Base-by-base conservation (phyloP, 2,113 vertebrate species). In the Ptyas mucosa region DNA sequence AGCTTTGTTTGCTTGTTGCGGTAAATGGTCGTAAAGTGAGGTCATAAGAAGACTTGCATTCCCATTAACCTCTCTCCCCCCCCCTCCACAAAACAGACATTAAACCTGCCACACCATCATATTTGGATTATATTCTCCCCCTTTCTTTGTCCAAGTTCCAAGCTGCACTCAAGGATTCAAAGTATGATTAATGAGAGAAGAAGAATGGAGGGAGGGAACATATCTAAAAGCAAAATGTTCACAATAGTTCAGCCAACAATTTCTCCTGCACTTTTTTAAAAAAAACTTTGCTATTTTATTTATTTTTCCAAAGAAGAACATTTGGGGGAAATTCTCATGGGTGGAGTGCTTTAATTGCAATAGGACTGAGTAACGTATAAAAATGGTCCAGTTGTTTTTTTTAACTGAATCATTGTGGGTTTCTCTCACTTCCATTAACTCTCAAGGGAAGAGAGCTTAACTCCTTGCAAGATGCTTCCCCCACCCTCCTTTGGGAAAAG, bases 1-100 rank as follows among this genome's bases (percentile, higher is more conserved):
- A 34, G 51, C 87, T 89, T 91, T 85, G 49, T 86, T 93, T 34
- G 29, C 87, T 89, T 26, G 23, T 88, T 58, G 90, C 49, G 18
- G 87, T 69, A 91, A 64, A 89, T 49, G 86, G 90, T 88, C 87
- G 34, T 93, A 91, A 93, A 91, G 54, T 91, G 87, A 91, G 87
- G 90, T 54, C 85, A 89, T 93, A 89, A 69, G 85, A 26, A 9
- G n/a, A 93, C 24, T 46, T 49, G 10, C 23, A 1, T n/a, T 87
- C 89, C 85, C 92, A 93, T 93, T 93, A 93, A 90, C 53, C 64
- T 21, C 12, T n/a, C 61, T 39, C 49, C 29, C 51, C n/a, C 81
- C 39, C 23, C 54, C 4, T 34, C 12, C 11, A 69, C 49, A 90
- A 90, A 64, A 34, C 87, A 85, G 55, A 39, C n/a, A 34, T 89